These are phyloP conservation scores for Aphelenchoides fujianensis DNA, from an alignment of 1,140 invertebrate species.

Conservation along the genomic window DNA sequence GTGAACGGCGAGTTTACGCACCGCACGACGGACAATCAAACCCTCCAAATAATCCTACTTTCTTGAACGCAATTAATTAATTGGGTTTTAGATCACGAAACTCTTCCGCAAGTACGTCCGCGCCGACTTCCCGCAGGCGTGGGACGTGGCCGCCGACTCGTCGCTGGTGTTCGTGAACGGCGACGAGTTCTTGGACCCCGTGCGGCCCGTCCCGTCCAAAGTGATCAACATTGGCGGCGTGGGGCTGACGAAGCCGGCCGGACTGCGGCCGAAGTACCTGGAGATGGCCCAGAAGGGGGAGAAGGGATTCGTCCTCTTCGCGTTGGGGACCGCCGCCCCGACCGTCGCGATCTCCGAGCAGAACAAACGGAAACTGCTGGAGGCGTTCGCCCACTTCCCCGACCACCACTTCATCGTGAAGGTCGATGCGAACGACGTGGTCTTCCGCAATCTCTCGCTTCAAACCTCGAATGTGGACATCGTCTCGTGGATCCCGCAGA, in stretches of 20 bases:
- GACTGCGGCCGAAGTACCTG: too few species aligned
- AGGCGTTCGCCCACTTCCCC: conserved; percentile 37
- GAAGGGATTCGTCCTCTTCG: conserved; percentile 35
- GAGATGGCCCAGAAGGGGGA: conserved; percentile 31
- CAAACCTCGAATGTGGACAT: conserved; percentile 34
- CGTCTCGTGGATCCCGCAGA: conserved; percentile 42
- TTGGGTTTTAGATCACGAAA: too few species aligned
- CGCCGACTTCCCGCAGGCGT: conserved; percentile 36
- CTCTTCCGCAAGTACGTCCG: conserved; percentile 37
- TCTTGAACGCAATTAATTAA: too few species aligned
- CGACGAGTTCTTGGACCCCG: conserved; percentile 45
- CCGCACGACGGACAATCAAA: too few species aligned
- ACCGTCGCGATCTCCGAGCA: conserved; percentile 21
- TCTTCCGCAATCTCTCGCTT: conserved; percentile 31
- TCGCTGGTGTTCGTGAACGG: conserved; percentile 27
- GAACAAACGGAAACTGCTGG: conserved; percentile 31
- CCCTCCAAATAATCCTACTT: too few species aligned
- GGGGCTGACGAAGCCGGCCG: conserved; percentile 17
- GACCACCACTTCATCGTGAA: conserved; percentile 47
- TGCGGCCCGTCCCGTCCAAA: conserved; percentile 36
- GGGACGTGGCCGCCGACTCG: too few species aligned
- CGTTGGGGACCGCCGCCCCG: conserved; percentile 33
- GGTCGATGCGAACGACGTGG: conserved; percentile 27
- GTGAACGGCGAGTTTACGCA: too few species aligned
- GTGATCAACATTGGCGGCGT: conserved; percentile 26